Conservation (phyloP, 2,113 vertebrate species). For the Alaudala cheleensis region DNA sequence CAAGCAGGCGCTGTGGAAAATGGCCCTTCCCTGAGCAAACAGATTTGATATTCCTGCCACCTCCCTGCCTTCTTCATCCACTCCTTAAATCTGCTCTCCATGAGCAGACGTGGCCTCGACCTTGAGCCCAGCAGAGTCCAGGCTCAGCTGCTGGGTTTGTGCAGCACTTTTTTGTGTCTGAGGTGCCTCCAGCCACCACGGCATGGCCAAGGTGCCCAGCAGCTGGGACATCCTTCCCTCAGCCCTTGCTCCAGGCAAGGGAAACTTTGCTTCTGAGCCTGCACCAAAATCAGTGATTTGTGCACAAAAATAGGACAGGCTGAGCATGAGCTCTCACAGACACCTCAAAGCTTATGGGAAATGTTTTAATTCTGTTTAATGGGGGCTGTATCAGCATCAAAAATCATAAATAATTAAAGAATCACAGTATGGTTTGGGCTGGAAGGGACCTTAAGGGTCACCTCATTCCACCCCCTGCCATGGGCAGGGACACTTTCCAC, state of each 20-base stretch:
- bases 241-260: neutral
- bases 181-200: rapidly evolving
- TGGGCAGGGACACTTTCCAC: neutral
- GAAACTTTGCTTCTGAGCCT: neutral
- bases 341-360: neutral
- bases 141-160: neutral
- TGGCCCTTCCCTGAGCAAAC: neutral
- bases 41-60: neutral
- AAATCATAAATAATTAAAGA: neutral
- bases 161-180: neutral
- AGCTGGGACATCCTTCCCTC: neutral
- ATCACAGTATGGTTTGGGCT: neutral
- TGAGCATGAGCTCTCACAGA: rapidly evolving
- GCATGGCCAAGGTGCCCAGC: neutral
- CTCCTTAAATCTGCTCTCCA: neutral
- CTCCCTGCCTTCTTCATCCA: neutral
- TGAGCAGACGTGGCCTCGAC: neutral
- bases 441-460: neutral
- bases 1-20: neutral
- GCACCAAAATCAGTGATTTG: neutral
- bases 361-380: neutral
- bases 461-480: rapidly evolving
- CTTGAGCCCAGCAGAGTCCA: rapidly evolving
- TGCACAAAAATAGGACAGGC: neutral
- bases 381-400: neutral